Base-by-base conservation (phyloP, 2,888 invertebrate species). In the Pachliopta kotzebuea region DNA sequence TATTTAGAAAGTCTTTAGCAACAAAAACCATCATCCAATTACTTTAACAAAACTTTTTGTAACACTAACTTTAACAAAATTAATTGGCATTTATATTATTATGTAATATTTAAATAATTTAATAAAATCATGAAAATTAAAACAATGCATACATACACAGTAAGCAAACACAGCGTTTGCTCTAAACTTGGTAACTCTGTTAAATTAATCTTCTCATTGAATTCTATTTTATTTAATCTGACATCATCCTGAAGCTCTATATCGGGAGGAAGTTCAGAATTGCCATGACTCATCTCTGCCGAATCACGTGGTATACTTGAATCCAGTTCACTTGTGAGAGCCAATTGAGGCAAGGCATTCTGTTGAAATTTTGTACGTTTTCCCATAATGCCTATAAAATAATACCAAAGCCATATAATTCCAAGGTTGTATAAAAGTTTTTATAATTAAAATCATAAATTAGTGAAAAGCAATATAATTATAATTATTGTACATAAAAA, bases 341-440 rank as follows among this genome's bases (percentile, higher is more conserved):
- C 94, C 20, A 99, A 90, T 79, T 99, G 99, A 0, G 99, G 94
- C 56, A 97, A 84, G 42, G 95, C 93, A 54, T 94, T 95, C 72
- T 95, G 93, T 82, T 99, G 99, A 80, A 94, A 98, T 75, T 95
- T 96, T 11, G 99, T 99, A 68, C 99, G 93, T 80, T 96, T 96
- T 0, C 99, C 99, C 71, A 99, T 86, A 45, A 96, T 94, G 71
- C 98, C 97, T 90, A 67, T 53, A 67, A 75, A 23, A 45, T 45
- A 11, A 37, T 37, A 37, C 14, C 14, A 14, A 37, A 37, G 14
- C 3, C 4, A 14, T 37, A 37, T 37, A 4, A 14, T 37, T 26
- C 6, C 26, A 4, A 26, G 14, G 11, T 37, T 14, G 4, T 11
- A 11, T 14, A 37, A 37, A 37, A 4, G 11, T 37, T 37, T 37